These are phyloP conservation scores for Willisornis vidua DNA, from an alignment of 2,113 vertebrate genomes.

Conservation along the genomic window DNA sequence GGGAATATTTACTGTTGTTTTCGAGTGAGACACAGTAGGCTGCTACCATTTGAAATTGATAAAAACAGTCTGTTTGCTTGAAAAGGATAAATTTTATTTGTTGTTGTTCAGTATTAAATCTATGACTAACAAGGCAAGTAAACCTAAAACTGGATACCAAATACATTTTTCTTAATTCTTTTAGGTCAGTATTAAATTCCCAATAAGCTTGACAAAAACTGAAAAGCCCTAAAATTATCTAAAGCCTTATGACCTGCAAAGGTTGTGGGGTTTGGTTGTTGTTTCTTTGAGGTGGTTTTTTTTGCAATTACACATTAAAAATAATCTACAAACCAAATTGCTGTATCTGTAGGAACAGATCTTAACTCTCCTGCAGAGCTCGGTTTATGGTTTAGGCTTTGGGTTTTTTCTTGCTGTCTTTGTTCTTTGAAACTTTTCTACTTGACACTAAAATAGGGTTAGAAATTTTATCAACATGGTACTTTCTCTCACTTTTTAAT, in stretches of 20 bases:
- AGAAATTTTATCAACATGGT: neutral
- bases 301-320: neutral
- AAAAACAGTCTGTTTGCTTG: neutral
- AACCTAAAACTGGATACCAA: neutral
- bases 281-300: too few relatives aligned
- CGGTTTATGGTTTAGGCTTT: neutral
- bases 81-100: neutral
- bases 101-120: neutral
- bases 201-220: neutral
- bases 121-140: neutral
- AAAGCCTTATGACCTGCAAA: neutral
- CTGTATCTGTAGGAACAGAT: neutral
- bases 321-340: neutral
- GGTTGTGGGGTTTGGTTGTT: neutral
- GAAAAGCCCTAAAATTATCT: neutral
- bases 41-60: neutral
- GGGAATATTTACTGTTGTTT: constrained; percentile 18
- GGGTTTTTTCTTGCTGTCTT: neutral
- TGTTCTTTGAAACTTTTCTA: neutral
- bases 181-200: neutral
- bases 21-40: neutral
- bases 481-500: neutral
- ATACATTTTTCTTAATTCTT: neutral
- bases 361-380: neutral
- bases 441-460: neutral